These are phyloP conservation scores for Ctenicera cuprea DNA, from an alignment of 2,888 invertebrate species.

Conservation along the genomic window DNA sequence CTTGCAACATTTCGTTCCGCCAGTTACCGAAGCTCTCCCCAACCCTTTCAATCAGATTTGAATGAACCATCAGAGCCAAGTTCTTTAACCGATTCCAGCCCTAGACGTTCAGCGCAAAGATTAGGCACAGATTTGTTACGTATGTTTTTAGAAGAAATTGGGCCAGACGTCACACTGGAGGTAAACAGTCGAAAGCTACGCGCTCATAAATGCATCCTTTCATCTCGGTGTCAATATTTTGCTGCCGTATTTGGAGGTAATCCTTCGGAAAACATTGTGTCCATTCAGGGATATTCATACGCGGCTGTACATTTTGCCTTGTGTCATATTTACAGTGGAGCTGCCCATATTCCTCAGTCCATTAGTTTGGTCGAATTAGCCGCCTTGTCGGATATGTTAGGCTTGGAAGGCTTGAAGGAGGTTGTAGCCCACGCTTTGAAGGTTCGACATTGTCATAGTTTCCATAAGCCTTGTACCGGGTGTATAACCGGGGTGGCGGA, in stretches of 20 bases:
- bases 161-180: conserved; percentile 90
- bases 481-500: conserved; percentile 92
- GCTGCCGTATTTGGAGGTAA: conserved; percentile 92
- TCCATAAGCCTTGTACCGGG: conserved; percentile 94
- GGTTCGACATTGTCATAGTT: conserved; percentile 91
- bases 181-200: conserved; percentile 88
- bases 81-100: conserved; percentile 57
- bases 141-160: conserved; percentile 94
- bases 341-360: conserved; percentile 90
- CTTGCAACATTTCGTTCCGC: conserved; percentile 79
- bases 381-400: conserved; percentile 91
- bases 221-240: conserved; percentile 94
- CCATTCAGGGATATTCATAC: conserved; percentile 74
- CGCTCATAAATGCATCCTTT: conserved; percentile 94
- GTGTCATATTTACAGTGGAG: conserved; percentile 96
- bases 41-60: conserved; percentile 68
- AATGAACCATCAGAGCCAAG: conserved; percentile 64
- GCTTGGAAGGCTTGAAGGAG: conserved; percentile 93
- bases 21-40: conserved; percentile 71
- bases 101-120: conserved; percentile 72
- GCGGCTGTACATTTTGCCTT: conserved; percentile 92
- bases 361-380: conserved; percentile 91
- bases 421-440: conserved; percentile 92
- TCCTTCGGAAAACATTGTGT: conserved; percentile 64
- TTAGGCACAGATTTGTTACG: conserved; percentile 91